Conservation (phyloP, 2,113 vertebrate species). For the Dolichotis patagonum region DNA sequence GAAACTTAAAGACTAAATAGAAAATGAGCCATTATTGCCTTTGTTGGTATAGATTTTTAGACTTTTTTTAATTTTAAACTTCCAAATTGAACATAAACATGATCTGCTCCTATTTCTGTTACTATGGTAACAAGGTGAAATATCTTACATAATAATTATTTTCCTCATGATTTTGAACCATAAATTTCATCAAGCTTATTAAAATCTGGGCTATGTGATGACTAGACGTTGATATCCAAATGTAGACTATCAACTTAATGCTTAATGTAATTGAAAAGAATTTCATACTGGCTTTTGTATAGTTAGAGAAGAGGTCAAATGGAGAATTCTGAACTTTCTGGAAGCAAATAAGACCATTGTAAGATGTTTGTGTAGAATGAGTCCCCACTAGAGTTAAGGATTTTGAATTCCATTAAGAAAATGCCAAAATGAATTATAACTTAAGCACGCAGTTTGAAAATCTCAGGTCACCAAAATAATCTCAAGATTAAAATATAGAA, state of each 20-base stretch:
- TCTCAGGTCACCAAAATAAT: background rate
- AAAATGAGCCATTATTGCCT: background rate
- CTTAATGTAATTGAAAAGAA: slow-evolving; percentile 24
- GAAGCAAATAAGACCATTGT: background rate
- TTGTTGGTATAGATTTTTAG: background rate
- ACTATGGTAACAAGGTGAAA: slow-evolving; percentile 57
- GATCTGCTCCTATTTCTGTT: slow-evolving; percentile 16
- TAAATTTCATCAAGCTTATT: slow-evolving; percentile 45
- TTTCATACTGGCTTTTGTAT: background rate
- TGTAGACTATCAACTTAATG: background rate
- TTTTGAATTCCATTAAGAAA: slow-evolving; percentile 35
- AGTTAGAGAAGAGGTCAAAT: background rate
- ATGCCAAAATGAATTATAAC: slow-evolving; percentile 22
- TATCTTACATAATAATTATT: slow-evolving; percentile 63
- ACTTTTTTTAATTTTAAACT: slow-evolving; percentile 31
- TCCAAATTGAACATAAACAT: background rate
- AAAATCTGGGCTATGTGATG: slow-evolving; percentile 64
- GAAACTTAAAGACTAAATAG: background rate
- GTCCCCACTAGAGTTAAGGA: background rate
- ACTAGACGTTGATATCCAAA: slow-evolving; percentile 38
- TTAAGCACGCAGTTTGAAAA: background rate
- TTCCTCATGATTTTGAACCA: slow-evolving; percentile 49
- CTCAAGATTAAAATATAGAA: background rate
- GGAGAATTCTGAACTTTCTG: background rate
- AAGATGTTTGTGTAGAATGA: background rate